These are phyloP conservation scores for Drosophila mulleri DNA, from an alignment of 2,888 invertebrate species.

Conservation along the genomic window DNA sequence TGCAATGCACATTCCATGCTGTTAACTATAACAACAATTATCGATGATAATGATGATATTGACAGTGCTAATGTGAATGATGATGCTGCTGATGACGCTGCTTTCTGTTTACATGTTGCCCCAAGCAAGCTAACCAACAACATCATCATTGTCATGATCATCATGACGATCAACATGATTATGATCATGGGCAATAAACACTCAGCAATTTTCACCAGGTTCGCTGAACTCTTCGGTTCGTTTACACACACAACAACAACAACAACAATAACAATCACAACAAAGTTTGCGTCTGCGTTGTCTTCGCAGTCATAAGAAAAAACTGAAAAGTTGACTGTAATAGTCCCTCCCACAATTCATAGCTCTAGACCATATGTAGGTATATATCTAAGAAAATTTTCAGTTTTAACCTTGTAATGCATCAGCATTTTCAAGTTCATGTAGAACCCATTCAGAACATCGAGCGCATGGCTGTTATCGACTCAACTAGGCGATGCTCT, in stretches of 20 bases:
- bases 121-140: slow-evolving; percentile 18
- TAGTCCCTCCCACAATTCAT: not conserved
- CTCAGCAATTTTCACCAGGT: slow-evolving; percentile 70
- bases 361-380: not conserved
- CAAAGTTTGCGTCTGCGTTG: slow-evolving; percentile 13
- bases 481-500: not conserved
- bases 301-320: slow-evolving; percentile 5
- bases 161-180: slow-evolving; percentile 19
- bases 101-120: slow-evolving; percentile 22
- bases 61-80: slow-evolving; percentile 12
- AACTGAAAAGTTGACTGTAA: not conserved
- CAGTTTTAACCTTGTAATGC: not conserved
- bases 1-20: slow-evolving; percentile 24
- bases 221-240: slow-evolving; percentile 63
- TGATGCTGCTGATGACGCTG: slow-evolving; percentile 5
- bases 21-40: slow-evolving; percentile 8
- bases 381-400: not conserved
- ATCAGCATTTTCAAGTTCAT: not conserved
- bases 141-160: slow-evolving; percentile 33
- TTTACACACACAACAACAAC: slow-evolving; percentile 35
- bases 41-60: slow-evolving; percentile 12
- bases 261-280: not conserved
- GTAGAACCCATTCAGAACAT: not conserved
- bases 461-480: not conserved
- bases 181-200: slow-evolving; percentile 56